A percentile compares a stretch with the other conserved stretches of the same genome.
These are phyloP conservation scores for Pachypanchax playfairii DNA, from an alignment of 2,113 vertebrate species.

Conservation along the genomic window DNA sequence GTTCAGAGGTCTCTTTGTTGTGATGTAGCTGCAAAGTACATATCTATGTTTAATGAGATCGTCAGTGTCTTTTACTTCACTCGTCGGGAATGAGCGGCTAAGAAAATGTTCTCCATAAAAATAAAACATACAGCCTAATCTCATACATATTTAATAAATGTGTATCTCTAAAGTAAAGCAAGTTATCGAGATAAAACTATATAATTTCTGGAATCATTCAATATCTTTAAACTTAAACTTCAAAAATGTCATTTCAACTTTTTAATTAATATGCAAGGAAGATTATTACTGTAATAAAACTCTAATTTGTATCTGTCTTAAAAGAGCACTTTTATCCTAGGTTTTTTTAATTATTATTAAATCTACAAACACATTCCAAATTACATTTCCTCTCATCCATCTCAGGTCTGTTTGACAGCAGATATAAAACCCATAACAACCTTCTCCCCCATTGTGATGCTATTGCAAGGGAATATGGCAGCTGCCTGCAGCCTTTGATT, in stretches of 20 bases:
- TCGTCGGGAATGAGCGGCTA: background rate
- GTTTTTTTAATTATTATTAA: constrained; percentile 61
- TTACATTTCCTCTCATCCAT: constrained; percentile 47
- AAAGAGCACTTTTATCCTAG: constrained; percentile 26
- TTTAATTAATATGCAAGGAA: constrained; percentile 4
- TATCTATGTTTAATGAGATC: background rate
- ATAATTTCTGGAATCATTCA: constrained; percentile 9
- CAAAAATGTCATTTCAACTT: background rate
- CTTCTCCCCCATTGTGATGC: constrained; percentile 58
- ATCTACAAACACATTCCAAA: constrained; percentile 43
- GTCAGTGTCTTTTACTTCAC: background rate
- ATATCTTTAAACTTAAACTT: constrained; percentile 1
- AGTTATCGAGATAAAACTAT: background rate
- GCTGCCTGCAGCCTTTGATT: constrained; percentile 84
- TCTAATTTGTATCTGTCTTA: constrained; percentile 17
- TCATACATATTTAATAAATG: background rate
- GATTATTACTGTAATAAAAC: background rate
- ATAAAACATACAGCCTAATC: background rate
- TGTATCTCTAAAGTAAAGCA: background rate
- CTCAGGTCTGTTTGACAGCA: constrained; percentile 45
- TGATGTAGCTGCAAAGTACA: too few relatives aligned
- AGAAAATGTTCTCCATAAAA: background rate
- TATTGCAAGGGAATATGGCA: constrained; percentile 72
- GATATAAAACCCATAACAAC: constrained; percentile 59
- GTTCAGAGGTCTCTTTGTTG: too few relatives aligned